Evolutionary conservation across 2,113 vertebrate species (phyloP), one percentile per base, ranked within the genome.

Genomic region (Hippocampus comes): DNA sequence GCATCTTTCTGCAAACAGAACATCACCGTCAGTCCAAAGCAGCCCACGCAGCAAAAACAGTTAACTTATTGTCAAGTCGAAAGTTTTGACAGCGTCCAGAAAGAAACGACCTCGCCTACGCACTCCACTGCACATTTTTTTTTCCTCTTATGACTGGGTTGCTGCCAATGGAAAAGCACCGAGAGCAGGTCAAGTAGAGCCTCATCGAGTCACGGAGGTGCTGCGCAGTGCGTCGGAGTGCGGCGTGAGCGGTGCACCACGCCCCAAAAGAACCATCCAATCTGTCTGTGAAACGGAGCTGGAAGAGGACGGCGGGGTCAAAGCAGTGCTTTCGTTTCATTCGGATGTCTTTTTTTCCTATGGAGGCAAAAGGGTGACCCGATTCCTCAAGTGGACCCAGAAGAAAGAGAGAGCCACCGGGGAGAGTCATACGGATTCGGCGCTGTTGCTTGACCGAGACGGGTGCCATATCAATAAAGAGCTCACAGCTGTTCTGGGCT

Each of bases 401-500:
- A 84, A 75, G 80, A n/a, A n/a, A 86, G 79, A 79, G 43, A 25
- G 66, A 77, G 53, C 68, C 68, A 78, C 75, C 76, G 71, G 57
- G 46, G 71, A 78, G 78, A 79, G 75, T 74, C 82, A 84, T 87
- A 85, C 71, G 79, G 67, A 89, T 86, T 87, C 82, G 79, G 63
- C 63, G 55, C 78, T 42, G 38, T 79, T 74, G 71, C 80, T 83
- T 78, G 74, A 80, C 75, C 66, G 43, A 27, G 67, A 53, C 78
- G 72, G 77, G 74, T 77, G 11, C 78, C 84, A 82, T 76, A 8
- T 72, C 78, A 77, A 68, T 67, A 34, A 34, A 34, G 34, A 34
- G 5, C 71, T 59, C 55, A 46, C 41, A 74, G 48, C 55, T 41
- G 8, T 74, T 66, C 53, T 27, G 68, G 71, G 55, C 73, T 55